Percentiles rank a stretch among this genome's conserved stretches.
These are phyloP conservation scores for Pachycephala philippinensis DNA, from an alignment of 2,113 vertebrate species.

Conservation along the genomic window DNA sequence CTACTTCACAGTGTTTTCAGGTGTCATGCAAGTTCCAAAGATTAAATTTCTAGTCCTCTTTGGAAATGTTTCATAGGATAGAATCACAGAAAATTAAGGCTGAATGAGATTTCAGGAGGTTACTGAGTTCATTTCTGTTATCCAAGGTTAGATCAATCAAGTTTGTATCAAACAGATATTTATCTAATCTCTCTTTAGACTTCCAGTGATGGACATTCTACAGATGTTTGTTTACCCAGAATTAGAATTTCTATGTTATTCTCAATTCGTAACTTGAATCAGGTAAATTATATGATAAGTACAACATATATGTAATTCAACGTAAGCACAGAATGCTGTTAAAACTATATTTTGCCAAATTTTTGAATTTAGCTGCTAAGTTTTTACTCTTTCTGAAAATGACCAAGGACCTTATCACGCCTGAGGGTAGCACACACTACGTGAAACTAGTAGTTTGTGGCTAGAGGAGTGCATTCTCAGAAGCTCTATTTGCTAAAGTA, in stretches of 20 bases:
- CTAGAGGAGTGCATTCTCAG: background rate
- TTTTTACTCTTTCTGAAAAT: background rate
- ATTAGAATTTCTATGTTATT: background rate
- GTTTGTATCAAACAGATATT: background rate
- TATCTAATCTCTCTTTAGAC: background rate
- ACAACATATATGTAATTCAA: rapidly evolving
- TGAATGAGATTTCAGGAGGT: background rate
- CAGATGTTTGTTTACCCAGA: background rate
- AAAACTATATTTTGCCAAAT: background rate
- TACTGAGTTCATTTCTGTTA: background rate
- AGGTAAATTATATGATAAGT: background rate
- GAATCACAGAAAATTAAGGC: background rate
- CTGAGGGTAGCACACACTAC: background rate
- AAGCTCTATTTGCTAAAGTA: background rate
- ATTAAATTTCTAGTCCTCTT: background rate
- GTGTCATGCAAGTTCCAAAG: background rate
- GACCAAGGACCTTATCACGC: background rate
- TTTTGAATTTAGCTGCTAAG: background rate
- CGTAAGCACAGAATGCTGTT: background rate
- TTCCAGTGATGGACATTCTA: background rate
- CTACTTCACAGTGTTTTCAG: background rate
- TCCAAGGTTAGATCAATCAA: background rate
- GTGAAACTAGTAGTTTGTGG: background rate
- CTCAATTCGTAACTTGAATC: background rate
- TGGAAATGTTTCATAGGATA: background rate